These are phyloP conservation scores for Drosophila barbarae DNA, from an alignment of 2,888 invertebrate genomes.

Conservation along the genomic window DNA sequence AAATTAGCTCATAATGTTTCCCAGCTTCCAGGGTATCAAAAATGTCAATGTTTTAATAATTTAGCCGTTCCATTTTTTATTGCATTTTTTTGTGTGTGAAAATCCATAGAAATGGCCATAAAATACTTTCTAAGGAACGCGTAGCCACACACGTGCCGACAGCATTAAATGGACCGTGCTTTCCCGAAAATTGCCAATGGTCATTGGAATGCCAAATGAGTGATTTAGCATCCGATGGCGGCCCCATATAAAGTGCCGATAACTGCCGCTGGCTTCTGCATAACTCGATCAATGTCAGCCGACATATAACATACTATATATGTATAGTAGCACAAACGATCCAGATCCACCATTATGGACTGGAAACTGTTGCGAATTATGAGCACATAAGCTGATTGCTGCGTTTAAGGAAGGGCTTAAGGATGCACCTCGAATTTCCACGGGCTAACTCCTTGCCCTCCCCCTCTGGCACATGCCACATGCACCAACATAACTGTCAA, in stretches of 20 bases:
- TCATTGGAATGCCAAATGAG: constrained; percentile 27
- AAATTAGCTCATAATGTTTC: not conserved
- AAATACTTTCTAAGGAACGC: constrained; percentile 9
- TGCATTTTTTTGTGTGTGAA: not conserved
- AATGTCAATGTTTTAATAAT: not conserved
- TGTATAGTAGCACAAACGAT: not conserved
- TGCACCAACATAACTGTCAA: constrained; percentile 23
- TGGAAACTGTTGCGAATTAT: constrained; percentile 17
- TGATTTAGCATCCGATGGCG: constrained; percentile 7
- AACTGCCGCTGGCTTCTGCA: constrained; percentile 1
- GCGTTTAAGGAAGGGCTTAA: constrained; percentile 38
- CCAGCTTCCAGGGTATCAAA: not conserved
- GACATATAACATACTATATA: not conserved
- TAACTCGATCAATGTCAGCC: constrained; percentile 8
- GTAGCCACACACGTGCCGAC: constrained; percentile 22
- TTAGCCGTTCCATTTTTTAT: not conserved
- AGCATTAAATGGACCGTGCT: constrained; percentile 17
- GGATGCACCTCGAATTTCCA: constrained; percentile 31
- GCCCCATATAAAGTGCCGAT: constrained; percentile 9
- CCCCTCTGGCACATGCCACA: constrained; percentile 11
- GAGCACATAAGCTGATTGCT: constrained; percentile 38
- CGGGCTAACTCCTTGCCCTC: not conserved
- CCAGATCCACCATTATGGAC: not conserved
- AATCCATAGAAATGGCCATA: constrained; percentile 15
- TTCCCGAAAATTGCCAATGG: constrained; percentile 23